Percentiles rank a stretch among this genome's conserved stretches.
phyloP scores from a whole-genome alignment of 1,140 invertebrate genomes.

The Cecropterus lyciades region DNA sequence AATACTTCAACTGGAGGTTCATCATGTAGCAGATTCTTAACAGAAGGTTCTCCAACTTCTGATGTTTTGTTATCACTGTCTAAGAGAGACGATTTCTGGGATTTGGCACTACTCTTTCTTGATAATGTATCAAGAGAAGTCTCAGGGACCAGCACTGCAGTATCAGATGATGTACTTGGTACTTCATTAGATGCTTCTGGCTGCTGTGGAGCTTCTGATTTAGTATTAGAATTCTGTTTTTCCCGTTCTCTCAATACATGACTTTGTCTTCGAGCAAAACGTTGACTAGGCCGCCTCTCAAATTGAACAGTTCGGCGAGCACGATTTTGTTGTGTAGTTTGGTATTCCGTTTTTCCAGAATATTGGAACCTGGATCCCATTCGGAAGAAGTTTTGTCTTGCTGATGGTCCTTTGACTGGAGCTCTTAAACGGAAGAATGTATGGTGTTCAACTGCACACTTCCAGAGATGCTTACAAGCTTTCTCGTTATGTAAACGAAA shows the following conservation, averaged over 20 bases:
- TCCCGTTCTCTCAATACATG: conserved; percentile 92
- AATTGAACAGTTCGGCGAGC: conserved; percentile 96
- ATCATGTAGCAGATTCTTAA: conserved; percentile 69
- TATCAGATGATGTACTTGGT: conserved; percentile 65
- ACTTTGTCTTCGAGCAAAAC: conserved; percentile 95
- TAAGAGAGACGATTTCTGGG: conserved; percentile 73
- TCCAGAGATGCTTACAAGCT: conserved; percentile 99
- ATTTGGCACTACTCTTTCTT: conserved; percentile 81
- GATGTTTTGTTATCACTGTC: conserved; percentile 76
- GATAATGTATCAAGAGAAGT: conserved; percentile 73
- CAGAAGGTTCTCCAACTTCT: conserved; percentile 61
- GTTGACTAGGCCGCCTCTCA: conserved; percentile 97
- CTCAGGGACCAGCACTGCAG: conserved; percentile 54
- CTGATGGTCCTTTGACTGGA: conserved; percentile 94
- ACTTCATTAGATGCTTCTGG: conserved; percentile 60
- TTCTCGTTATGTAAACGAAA: conserved; percentile 97
- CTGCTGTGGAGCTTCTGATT: conserved; percentile 70
- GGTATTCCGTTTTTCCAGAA: conserved; percentile 97
- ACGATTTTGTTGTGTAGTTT: conserved; percentile 95
- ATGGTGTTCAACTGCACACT: conserved; percentile 99
- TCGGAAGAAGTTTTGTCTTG: conserved; percentile 97
- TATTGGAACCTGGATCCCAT: conserved; percentile 98
- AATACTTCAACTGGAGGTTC: conserved; percentile 63
- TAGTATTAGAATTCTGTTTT: conserved; percentile 80
- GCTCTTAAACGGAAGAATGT: conserved; percentile 98